Percentiles rank a stretch among this genome's conserved stretches.
phyloP scores from a whole-genome alignment of 2,888 invertebrate species.

The Tricholauxania praeusta region DNA sequence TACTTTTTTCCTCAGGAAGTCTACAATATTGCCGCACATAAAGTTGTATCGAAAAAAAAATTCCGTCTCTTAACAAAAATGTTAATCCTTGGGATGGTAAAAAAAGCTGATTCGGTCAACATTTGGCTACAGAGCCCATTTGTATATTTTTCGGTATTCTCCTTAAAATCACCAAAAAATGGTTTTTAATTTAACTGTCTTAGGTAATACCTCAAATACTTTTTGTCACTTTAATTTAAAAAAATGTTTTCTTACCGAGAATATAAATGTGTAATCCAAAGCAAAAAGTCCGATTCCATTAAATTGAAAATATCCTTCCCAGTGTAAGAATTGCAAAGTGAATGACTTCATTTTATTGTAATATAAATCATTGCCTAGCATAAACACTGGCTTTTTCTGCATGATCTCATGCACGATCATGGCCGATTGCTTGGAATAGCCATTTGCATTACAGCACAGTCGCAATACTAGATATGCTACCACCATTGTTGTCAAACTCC shows the following conservation, averaged over 20 bases:
- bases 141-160: too few relatives aligned
- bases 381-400: conserved; percentile 67
- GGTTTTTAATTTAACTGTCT: neutral
- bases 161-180: too few relatives aligned
- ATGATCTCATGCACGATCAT: conserved; percentile 68
- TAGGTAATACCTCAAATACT: neutral
- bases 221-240: neutral
- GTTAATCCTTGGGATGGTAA: too few relatives aligned
- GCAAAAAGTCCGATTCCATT: conserved; percentile 66
- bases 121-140: too few relatives aligned
- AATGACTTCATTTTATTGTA: conserved; percentile 69
- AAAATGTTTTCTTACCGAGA: conserved; percentile 59
- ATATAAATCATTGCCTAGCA: conserved; percentile 66
- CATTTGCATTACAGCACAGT: conserved; percentile 63
- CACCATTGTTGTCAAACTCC: conserved; percentile 61
- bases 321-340: conserved; percentile 66
- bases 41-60: too few relatives aligned
- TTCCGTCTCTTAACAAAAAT: too few relatives aligned
- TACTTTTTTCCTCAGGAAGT: too few relatives aligned
- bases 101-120: too few relatives aligned
- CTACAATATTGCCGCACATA: too few relatives aligned
- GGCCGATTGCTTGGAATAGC: conserved; percentile 63
- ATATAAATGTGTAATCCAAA: conserved; percentile 68
- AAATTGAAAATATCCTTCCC: conserved; percentile 67
- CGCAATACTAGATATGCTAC: conserved; percentile 63